Percentiles rank a stretch among this genome's conserved stretches.
Evolutionary conservation across 1,140 invertebrate species (phyloP).

Genomic region (Drosophila nikananu): DNA sequence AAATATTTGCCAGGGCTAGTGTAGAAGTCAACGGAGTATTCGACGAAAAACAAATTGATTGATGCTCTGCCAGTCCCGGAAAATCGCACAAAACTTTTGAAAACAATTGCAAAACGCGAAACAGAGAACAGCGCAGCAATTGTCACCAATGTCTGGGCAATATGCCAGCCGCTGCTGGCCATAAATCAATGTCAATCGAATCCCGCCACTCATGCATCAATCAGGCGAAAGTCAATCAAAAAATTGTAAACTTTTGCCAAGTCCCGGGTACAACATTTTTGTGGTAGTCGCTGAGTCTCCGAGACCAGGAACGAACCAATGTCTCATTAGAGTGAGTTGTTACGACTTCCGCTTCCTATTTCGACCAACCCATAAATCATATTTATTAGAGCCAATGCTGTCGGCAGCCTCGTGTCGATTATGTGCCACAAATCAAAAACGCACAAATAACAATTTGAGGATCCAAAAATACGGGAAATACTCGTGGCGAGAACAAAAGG

Average conservation of each 20-base stretch:
- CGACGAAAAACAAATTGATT: slow-evolving; percentile 18
- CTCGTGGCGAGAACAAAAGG: slow-evolving; percentile 37
- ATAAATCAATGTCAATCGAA: slow-evolving; percentile 78
- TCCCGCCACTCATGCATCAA: slow-evolving; percentile 58
- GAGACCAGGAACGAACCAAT: not conserved
- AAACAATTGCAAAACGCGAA: slow-evolving; percentile 47
- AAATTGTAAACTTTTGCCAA: slow-evolving; percentile 51
- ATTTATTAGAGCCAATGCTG: slow-evolving; percentile 67
- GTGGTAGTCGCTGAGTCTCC: not conserved
- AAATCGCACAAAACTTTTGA: slow-evolving; percentile 36
- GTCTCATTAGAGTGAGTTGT: slow-evolving; percentile 59
- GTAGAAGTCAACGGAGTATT: slow-evolving; percentile 9
- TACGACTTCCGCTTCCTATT: slow-evolving; percentile 43
- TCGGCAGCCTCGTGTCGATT: slow-evolving; percentile 32
- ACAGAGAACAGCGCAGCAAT: slow-evolving; percentile 30
- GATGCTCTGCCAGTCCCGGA: not conserved
- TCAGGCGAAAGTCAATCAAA: slow-evolving; percentile 70
- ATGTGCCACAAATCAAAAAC: slow-evolving; percentile 71
- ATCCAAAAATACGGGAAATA: slow-evolving; percentile 45
- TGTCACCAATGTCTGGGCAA: slow-evolving; percentile 58
- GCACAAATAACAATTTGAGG: slow-evolving; percentile 57
- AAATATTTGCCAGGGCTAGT: not conserved
- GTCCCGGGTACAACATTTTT: slow-evolving; percentile 20
- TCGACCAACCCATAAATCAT: slow-evolving; percentile 65
- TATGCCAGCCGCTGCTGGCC: slow-evolving; percentile 50